phyloP scores from a whole-genome alignment of 2,797 vertebrate species.

The Pelochelys cantorii region DNA sequence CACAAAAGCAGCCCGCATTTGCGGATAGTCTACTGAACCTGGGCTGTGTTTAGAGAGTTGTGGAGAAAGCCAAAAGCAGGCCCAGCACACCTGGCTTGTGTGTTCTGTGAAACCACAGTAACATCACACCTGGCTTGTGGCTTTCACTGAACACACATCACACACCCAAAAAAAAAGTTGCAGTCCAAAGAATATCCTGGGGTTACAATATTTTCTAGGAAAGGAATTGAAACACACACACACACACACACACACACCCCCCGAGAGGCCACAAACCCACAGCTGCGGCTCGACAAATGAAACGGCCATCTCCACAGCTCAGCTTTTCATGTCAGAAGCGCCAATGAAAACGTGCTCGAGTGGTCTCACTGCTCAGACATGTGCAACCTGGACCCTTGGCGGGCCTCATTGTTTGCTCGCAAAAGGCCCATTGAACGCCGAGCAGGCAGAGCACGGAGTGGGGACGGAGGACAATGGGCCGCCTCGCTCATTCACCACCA shows the following conservation, averaged over 20 bases:
- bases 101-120: no score
- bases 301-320: constrained; percentile 71
- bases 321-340: constrained; percentile 71
- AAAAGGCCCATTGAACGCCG: constrained; percentile 90
- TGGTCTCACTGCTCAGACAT: constrained; percentile 86
- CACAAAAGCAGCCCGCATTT: neutral
- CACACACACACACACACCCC: constrained; percentile 17
- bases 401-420: constrained; percentile 91
- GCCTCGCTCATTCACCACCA: constrained; percentile 84
- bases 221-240: constrained; percentile 44
- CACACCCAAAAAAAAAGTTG: constrained; percentile 14
- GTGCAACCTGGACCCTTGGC: constrained; percentile 89
- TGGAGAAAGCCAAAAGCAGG: neutral
- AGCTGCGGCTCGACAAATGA: constrained; percentile 68
- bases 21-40: constrained; percentile 5
- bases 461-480: constrained; percentile 88
- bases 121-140: constrained; percentile 31
- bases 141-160: constrained; percentile 39
- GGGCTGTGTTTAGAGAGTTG: no score
- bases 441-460: constrained; percentile 87
- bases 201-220: constrained; percentile 57
- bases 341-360: constrained; percentile 78
- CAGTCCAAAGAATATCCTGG: constrained; percentile 44
- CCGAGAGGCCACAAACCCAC: constrained; percentile 62
- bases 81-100: no score